Evolutionary conservation across 2,797 vertebrate genomes (phyloP).

Genomic region (Peromyscus attwateri): DNA sequence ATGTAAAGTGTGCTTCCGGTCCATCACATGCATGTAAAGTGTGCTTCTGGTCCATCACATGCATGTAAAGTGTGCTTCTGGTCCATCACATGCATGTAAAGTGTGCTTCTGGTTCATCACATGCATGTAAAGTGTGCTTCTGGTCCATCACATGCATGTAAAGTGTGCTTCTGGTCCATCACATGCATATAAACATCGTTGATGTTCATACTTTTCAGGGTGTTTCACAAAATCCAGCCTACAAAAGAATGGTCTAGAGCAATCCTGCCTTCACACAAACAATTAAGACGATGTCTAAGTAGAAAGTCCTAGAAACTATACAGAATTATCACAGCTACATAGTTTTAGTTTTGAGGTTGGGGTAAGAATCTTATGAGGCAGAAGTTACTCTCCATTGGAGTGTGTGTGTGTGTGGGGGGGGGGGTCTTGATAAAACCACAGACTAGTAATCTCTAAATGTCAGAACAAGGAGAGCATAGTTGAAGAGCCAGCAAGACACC

Average conservation of each 20-base stretch:
- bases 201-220: too few relatives aligned
- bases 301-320: neutral
- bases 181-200: neutral
- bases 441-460: neutral
- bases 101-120: too few relatives aligned
- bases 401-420: too few relatives aligned
- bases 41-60: too few relatives aligned
- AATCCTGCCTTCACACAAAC: neutral
- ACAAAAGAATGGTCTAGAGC: neutral
- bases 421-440: neutral
- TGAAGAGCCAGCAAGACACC: neutral
- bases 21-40: too few relatives aligned
- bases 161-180: neutral
- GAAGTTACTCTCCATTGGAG: neutral
- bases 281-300: neutral
- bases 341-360: neutral
- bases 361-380: neutral
- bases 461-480: neutral
- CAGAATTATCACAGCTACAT: neutral
- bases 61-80: too few relatives aligned
- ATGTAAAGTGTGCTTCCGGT: too few relatives aligned
- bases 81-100: too few relatives aligned
- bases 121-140: too few relatives aligned
- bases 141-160: neutral
- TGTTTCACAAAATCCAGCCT: neutral